Base-by-base conservation (phyloP, 2,797 vertebrate species). In the Mareca strepera region DNA sequence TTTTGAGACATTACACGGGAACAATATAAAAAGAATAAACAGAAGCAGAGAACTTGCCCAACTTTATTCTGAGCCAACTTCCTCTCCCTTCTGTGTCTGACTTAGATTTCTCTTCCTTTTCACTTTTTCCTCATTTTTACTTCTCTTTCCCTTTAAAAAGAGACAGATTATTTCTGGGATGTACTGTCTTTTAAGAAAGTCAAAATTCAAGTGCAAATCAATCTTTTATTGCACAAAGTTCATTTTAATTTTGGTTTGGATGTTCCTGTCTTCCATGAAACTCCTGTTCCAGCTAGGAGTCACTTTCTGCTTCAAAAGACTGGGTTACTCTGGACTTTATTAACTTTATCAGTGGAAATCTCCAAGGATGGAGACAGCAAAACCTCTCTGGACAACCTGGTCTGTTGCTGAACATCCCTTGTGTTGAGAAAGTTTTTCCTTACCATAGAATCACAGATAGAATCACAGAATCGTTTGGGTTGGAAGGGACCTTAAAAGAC, bases 21-120 rank as follows among this genome's bases (percentile, higher is more conserved):
- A 94, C 26, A 90, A 81, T 50, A 82, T 8, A 84, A 88, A 77
- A 60, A 90, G 82, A 96, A 76, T 33, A 94, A 97, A 89, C 5
- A 86, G 26, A 94, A 50, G 56, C 16, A 90, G 28, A 84, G 69
- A 95, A 95, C 37, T 35, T 86, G 83, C 20, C 50, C 41, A 73
- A 60, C 46, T 93, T 80, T 72, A 91, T 88, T 93, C 8, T 11
- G 10, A 96, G 76, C 46, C 73, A 96, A 86, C 18, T 90, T 94
- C 84, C n/a, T 86, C 41, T 73, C 58, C 58, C 16, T 91, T 66
- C 77, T 68, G 31, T 46, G 72, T 66, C 7, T 90, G 75, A 95
- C 70, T 26, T 76, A 85, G 41, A 86, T 26, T 86, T 64, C 75
- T 96, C 58, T 70, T 48, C 66, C 62, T 82, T 88, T 64, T 70